phyloP scores from a whole-genome alignment of 2,797 vertebrate species.

The Parauchenoglanis ngamensis region DNA sequence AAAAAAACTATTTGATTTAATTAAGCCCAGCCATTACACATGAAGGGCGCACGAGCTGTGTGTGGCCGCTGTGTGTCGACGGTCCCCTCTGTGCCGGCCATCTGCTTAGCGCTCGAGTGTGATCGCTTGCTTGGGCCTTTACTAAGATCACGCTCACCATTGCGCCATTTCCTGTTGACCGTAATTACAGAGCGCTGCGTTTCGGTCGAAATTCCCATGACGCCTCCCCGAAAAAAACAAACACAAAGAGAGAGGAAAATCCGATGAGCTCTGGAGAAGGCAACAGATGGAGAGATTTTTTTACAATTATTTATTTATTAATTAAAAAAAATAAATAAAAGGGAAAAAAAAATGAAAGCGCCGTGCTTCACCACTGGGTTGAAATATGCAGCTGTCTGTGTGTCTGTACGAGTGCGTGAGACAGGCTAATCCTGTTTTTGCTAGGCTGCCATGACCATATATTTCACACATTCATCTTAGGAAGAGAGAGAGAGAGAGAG shows the following conservation, averaged over 20 bases:
- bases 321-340: neutral
- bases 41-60: conserved; percentile 63
- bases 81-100: conserved; percentile 63
- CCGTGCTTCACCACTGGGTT: conserved; percentile 35
- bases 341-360: neutral
- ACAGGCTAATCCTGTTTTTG: conserved; percentile 51
- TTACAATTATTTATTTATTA: conserved; percentile 26
- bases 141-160: neutral
- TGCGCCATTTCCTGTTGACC: conserved; percentile 41
- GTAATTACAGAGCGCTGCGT: conserved; percentile 51
- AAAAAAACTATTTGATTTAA: conserved; percentile 54
- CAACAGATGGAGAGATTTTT: conserved; percentile 54
- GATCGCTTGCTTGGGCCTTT: conserved; percentile 23
- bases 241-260: neutral
- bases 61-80: conserved; percentile 53
- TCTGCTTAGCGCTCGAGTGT: conserved; percentile 59
- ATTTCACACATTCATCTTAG: conserved; percentile 26
- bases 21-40: conserved; percentile 56
- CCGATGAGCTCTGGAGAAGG: neutral
- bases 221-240: neutral
- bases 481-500: neutral
- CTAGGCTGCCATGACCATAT: conserved; percentile 32
- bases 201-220: conserved; percentile 42
- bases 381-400: conserved; percentile 45
- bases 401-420: neutral